Conservation (phyloP, 1,140 invertebrate genomes). For the Nixonia krombeini region DNA sequence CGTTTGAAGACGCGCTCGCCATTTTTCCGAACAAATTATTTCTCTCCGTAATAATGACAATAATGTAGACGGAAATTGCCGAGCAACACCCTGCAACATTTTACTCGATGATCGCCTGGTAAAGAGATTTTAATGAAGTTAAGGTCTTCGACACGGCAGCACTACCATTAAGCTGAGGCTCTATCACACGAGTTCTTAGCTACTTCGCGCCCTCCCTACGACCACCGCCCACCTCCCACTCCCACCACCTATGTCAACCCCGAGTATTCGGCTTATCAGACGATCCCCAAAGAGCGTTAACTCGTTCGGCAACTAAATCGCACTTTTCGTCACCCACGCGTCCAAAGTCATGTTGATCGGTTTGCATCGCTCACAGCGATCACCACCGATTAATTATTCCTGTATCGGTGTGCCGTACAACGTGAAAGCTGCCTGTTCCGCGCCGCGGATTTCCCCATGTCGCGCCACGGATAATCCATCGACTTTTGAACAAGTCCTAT, state of each 20-base stretch:
- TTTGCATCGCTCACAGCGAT: too few relatives aligned
- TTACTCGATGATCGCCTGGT: conserved; percentile 15
- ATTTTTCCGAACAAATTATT: too few relatives aligned
- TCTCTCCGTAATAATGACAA: too few relatives aligned
- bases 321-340: conserved; percentile 15
- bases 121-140: conserved; percentile 37
- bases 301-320: conserved; percentile 14
- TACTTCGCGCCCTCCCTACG: conserved; percentile 13
- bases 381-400: conserved; percentile 9
- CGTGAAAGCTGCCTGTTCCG: conserved; percentile 19
- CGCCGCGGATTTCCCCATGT: conserved; percentile 21
- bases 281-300: conserved; percentile 26
- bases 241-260: too few relatives aligned
- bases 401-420: too few relatives aligned
- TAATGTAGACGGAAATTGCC: conserved; percentile 15
- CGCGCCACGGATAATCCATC: conserved; percentile 25
- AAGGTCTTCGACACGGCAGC: conserved; percentile 22
- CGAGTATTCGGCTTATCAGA: conserved; percentile 35
- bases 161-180: conserved; percentile 15
- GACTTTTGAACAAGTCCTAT: conserved; percentile 20
- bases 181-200: conserved; percentile 25
- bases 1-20: too few relatives aligned
- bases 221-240: conserved; percentile 10
- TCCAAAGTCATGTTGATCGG: too few relatives aligned
- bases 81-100: conserved; percentile 8